Evolutionary conservation across 2,888 invertebrate genomes (phyloP).

Genomic region (Sylvicola fuscatus): DNA sequence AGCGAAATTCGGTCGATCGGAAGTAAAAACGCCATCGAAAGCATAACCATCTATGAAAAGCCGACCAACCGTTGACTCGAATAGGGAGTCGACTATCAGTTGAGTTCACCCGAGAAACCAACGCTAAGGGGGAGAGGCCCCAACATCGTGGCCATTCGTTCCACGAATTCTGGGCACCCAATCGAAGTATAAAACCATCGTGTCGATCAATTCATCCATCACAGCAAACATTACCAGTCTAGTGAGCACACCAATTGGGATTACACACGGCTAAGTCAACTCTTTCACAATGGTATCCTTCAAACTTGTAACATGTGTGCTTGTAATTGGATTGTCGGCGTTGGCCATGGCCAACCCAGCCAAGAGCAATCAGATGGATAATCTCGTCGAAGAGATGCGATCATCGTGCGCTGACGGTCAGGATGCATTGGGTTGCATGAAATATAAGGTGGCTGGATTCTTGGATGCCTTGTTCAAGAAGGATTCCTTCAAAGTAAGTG

Average conservation of each 20-base stretch:
- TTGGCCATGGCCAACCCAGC: slow-evolving; percentile 38
- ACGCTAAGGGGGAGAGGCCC: too few relatives aligned
- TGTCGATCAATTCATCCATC: too few relatives aligned
- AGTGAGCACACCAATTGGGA: too few relatives aligned
- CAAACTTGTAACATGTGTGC: slow-evolving; percentile 19
- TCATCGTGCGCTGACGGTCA: slow-evolving; percentile 51
- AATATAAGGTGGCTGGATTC: slow-evolving; percentile 60
- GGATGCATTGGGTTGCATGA: slow-evolving; percentile 63
- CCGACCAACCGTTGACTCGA: background rate
- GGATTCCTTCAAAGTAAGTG: slow-evolving; percentile 52
- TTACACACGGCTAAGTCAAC: too few relatives aligned
- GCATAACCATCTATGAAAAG: background rate
- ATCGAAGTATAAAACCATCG: too few relatives aligned
- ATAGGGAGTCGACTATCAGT: too few relatives aligned
- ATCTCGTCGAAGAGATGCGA: slow-evolving; percentile 55
- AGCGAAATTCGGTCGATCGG: slow-evolving; percentile 9
- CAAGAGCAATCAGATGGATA: slow-evolving; percentile 46
- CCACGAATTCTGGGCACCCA: too few relatives aligned
- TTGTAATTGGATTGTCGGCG: slow-evolving; percentile 33
- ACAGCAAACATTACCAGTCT: too few relatives aligned
- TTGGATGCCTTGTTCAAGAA: slow-evolving; percentile 59
- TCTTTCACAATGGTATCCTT: slow-evolving; percentile 10
- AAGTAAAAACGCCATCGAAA: slow-evolving; percentile 4
- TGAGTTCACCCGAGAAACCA: too few relatives aligned
- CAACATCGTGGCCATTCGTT: too few relatives aligned